Percentiles rank a stretch among this genome's conserved stretches.
These are phyloP conservation scores for Troides helena DNA, from an alignment of 2,888 invertebrate genomes.

Conservation along the genomic window DNA sequence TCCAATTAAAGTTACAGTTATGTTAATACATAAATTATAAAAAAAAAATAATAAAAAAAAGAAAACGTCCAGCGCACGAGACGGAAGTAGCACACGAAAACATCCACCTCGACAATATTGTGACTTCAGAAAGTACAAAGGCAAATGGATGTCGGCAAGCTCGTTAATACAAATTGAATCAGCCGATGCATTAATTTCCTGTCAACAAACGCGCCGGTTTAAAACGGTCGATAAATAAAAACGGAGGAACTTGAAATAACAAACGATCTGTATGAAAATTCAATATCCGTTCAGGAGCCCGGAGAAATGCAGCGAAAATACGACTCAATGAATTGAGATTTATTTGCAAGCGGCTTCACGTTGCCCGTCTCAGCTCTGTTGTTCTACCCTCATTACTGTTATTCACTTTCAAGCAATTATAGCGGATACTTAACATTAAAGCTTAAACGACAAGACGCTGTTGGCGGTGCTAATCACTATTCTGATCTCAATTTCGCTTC, in stretches of 20 bases:
- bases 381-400: conserved; percentile 24
- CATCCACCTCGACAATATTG: conserved; percentile 13
- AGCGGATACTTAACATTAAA: neutral
- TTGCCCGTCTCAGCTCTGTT: conserved; percentile 26
- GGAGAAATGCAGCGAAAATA: conserved; percentile 57
- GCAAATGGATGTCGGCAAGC: conserved; percentile 35
- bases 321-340: conserved; percentile 57
- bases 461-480: no score
- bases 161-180: conserved; percentile 58
- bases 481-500: no score
- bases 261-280: conserved; percentile 74
- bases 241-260: conserved; percentile 53
- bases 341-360: conserved; percentile 42
- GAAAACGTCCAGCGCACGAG: no score
- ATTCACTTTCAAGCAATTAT: conserved; percentile 25
- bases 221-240: conserved; percentile 67
- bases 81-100: no score
- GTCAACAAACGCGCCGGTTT: conserved; percentile 58
- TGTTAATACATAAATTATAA: no score
- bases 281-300: conserved; percentile 68
- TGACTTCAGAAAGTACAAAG: conserved; percentile 30
- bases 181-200: conserved; percentile 73
- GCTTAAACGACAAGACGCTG: no score
- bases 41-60: no score
- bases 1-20: no score